phyloP scores from a whole-genome alignment of 30 jellyfish, hydroid and myxozoan species.

The Pseudorhiza aurosa region DNA sequence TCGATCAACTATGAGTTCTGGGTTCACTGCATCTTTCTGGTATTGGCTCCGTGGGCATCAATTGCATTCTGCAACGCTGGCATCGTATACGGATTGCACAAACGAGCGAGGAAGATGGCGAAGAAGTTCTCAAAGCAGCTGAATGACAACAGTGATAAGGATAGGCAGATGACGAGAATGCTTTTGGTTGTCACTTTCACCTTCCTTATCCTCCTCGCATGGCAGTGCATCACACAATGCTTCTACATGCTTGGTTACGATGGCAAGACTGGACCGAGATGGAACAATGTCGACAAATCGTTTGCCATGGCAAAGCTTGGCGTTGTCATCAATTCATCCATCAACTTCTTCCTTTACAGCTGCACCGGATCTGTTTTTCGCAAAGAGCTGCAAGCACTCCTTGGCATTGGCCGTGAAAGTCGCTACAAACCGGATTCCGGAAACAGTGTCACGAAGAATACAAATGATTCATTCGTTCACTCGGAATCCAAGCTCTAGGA shows the following conservation, averaged over 20 bases:
- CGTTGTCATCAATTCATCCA: slow-evolving; percentile 85
- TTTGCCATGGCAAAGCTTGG: slow-evolving; percentile 87
- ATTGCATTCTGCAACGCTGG: slow-evolving; percentile 73
- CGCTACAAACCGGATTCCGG: slow-evolving; percentile 2
- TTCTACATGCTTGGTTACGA: slow-evolving; percentile 69
- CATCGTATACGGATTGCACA: slow-evolving; percentile 25
- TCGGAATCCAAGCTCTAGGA: slow-evolving; percentile 7
- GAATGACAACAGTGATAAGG: slow-evolving; percentile 21
- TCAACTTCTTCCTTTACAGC: slow-evolving; percentile 81
- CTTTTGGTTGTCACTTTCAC: slow-evolving; percentile 69
- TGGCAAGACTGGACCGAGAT: not conserved
- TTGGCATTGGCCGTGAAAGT: not conserved
- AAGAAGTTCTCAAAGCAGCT: slow-evolving; percentile 12
- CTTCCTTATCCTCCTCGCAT: slow-evolving; percentile 74
- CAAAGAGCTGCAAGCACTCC: slow-evolving; percentile 51
- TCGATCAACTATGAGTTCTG: slow-evolving; percentile 78
- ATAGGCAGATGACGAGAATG: slow-evolving; percentile 76
- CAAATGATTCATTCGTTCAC: slow-evolving; percentile 19
- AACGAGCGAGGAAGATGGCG: slow-evolving; percentile 28
- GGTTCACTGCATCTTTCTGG: slow-evolving; percentile 91
- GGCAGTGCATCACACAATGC: slow-evolving; percentile 96
- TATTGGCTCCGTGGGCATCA: slow-evolving; percentile 82
- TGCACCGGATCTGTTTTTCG: slow-evolving; percentile 73
- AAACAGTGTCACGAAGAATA: slow-evolving; percentile 17
- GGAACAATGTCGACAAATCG: slow-evolving; percentile 69